Percentiles rank a stretch among this genome's conserved stretches.
These are phyloP conservation scores for Fissipunctia ypsillon DNA, from an alignment of 2,888 invertebrate genomes.

Conservation along the genomic window DNA sequence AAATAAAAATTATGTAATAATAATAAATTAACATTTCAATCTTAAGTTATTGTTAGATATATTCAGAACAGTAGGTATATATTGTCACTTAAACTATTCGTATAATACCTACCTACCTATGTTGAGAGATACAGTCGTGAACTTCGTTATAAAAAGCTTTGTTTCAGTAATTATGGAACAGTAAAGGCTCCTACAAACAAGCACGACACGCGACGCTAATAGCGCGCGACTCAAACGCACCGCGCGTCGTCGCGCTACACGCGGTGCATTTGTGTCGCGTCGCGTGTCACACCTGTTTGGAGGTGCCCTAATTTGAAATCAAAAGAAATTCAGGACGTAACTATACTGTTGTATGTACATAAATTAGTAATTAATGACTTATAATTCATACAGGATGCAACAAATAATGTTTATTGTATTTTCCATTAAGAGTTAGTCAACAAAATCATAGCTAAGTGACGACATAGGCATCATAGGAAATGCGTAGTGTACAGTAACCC, in stretches of 20 bases:
- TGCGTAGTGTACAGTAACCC: conserved; percentile 26
- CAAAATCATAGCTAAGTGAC: conserved; percentile 33
- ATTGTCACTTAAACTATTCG: conserved; percentile 2
- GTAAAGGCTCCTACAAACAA: no score
- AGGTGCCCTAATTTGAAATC: conserved; percentile 32
- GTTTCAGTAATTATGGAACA: conserved; percentile 35
- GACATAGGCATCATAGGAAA: conserved; percentile 28
- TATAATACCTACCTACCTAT: conserved; percentile 3
- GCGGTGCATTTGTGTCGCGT: no score
- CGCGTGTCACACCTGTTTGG: no score
- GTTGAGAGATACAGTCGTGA: conserved; percentile 51
- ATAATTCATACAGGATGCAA: conserved; percentile 4
- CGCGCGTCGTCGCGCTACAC: no score
- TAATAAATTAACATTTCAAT: no score
- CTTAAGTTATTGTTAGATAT: neutral
- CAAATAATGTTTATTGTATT: conserved; percentile 41
- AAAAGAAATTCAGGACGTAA: conserved; percentile 12
- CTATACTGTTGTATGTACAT: neutral
- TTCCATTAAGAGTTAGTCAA: conserved; percentile 44
- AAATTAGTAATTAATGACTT: conserved; percentile 7
- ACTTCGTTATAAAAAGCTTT: conserved; percentile 63
- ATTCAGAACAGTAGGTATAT: conserved; percentile 1
- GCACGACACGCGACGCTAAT: no score
- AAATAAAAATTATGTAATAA: neutral
- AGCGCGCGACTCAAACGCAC: no score